Base-by-base conservation (phyloP, 2,888 invertebrate species). In the Caenorhabditis sp. region DNA sequence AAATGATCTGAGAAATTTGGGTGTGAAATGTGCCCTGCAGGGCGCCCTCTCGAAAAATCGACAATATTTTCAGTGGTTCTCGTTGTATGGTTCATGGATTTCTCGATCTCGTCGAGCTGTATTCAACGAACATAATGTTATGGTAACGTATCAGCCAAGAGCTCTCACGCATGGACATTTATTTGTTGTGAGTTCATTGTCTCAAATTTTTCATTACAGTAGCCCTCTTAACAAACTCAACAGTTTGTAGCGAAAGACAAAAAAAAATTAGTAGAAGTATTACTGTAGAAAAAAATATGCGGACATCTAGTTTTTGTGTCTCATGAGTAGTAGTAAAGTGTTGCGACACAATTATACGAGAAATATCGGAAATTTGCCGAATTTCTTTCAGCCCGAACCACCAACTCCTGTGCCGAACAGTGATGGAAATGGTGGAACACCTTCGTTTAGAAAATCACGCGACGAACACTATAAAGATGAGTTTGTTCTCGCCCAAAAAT, bases 121-220 rank as follows among this genome's bases (percentile, higher is more conserved):
- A 50, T 84, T 84, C 76, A 81, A 84, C 66, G 80, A 78, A 55
- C 66, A 69, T 3, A 82, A 82, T 58, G 69, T 82, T 1, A 64
- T 82, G 62, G 43, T 78, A 23, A 81, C 82, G 5, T 82, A 82
- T 54, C 79, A 82, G 37, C 76, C 82, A 24, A 58, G 82, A 26
- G 79, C 77, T 0, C 62, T 76, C 31, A 79, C 78, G 0, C 66
- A 69, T 21, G 82, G 82, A 23, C 79, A 82, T 66, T 71, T 81
- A 6, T 81, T 81, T 64, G 60, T 64, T 76, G 78, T 79, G 23
- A 19, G 53, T 21, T 31, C 17, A 1, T 54, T 14, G 14, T 10
- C 14, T 0, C 55, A 19, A 6, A 4, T 31, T 27, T 43, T n/a
- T n/a, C n/a, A n/a, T n/a, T n/a, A n/a, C n/a, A n/a, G 31, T 31